Conservation (phyloP, 2,113 vertebrate species). For the Planiliza haematocheilus region DNA sequence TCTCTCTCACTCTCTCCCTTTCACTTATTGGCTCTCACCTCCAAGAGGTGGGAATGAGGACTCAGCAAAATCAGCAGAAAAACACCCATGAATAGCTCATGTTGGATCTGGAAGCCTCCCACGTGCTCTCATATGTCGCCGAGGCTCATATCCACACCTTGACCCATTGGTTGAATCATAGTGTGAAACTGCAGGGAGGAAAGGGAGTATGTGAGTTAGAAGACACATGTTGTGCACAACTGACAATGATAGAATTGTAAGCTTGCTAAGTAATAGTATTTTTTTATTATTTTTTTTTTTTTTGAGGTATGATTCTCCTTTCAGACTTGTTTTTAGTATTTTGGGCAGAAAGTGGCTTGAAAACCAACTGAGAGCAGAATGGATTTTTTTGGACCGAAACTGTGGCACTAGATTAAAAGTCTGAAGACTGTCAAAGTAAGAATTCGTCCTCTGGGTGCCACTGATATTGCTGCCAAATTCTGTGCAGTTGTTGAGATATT, state of each 20-base stretch:
- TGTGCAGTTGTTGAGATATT: neutral
- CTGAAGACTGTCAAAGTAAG: neutral
- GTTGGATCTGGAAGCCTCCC: conserved; percentile 48
- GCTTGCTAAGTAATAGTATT: neutral
- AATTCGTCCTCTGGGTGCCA: neutral
- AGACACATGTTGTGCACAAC: conserved; percentile 8
- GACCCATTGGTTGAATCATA: conserved; percentile 39
- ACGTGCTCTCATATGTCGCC: conserved; percentile 43
- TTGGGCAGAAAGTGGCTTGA: neutral
- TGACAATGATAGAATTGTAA: conserved; percentile 1
- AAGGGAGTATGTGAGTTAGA: conserved; percentile 14
- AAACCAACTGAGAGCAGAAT: neutral
- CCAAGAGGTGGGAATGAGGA: conserved; percentile 46
- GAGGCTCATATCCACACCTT: conserved; percentile 46
- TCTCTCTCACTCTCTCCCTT: conserved; percentile 16
- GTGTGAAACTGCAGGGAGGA: conserved; percentile 36
- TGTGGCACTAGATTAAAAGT: neutral
- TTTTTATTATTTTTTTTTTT: neutral
- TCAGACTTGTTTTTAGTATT: neutral
- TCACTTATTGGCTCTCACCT: conserved; percentile 45
- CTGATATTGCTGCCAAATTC: neutral
- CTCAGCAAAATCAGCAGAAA: conserved; percentile 54
- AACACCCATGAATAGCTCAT: conserved; percentile 36
- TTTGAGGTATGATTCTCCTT: neutral
- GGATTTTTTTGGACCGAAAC: neutral